These are phyloP conservation scores for Formica selysi DNA, from an alignment of 1,140 invertebrate genomes.

Conservation along the genomic window DNA sequence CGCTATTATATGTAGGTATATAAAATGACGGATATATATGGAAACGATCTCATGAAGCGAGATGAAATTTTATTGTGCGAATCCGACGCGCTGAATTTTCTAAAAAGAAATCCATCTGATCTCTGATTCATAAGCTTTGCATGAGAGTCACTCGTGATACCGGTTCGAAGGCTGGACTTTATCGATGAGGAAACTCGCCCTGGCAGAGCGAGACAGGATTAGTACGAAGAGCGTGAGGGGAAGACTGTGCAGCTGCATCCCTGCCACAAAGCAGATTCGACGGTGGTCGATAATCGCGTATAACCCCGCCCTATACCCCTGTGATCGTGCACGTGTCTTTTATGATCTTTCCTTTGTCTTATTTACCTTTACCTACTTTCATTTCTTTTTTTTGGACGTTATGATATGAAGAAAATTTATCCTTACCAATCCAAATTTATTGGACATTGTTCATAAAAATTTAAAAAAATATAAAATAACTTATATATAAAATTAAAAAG, in stretches of 20 bases:
- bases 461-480: background rate
- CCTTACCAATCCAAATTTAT: background rate
- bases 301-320: conserved; percentile 46
- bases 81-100: background rate
- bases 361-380: background rate
- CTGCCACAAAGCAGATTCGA: conserved; percentile 58
- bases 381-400: background rate
- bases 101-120: background rate
- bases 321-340: conserved; percentile 51
- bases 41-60: conserved; percentile 12
- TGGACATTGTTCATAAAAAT: background rate
- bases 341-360: background rate
- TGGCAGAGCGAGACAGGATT: background rate
- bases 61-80: background rate
- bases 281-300: conserved; percentile 72
- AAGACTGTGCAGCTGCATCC: conserved; percentile 70
- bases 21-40: background rate
- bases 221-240: conserved; percentile 20
- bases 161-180: conserved; percentile 59
- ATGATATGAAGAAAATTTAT: background rate
- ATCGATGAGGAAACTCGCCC: conserved; percentile 50
- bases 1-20: background rate
- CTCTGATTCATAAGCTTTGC: background rate
- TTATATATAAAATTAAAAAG: background rate
- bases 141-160: conserved; percentile 60